Percentiles rank a stretch among this genome's conserved stretches.
Conservation (phyloP, 1,140 invertebrate species). For the Pseudomyrmex pallidus region DNA sequence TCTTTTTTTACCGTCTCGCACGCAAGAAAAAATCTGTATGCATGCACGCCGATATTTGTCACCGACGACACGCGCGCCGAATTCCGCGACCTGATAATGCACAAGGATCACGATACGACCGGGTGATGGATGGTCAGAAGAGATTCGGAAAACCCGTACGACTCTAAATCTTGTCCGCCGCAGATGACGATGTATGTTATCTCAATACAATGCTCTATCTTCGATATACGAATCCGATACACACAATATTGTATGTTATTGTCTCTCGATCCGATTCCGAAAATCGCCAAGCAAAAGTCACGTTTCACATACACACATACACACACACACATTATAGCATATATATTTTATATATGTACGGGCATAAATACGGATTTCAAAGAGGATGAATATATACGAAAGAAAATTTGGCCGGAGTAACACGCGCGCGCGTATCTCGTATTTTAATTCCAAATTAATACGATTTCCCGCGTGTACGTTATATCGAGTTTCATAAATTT, state of each 20-base stretch:
- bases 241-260: neutral
- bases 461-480: no score
- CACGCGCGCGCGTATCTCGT: no score
- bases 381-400: no score
- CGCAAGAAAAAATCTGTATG: neutral
- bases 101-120: neutral
- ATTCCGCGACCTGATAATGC: neutral
- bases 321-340: neutral
- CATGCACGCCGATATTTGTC: conserved; percentile 17
- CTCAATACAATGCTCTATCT: neutral
- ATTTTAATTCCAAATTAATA: no score
- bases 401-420: no score
- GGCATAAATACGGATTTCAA: no score
- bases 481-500: no score
- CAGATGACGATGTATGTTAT: neutral
- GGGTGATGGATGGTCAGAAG: neutral
- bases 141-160: neutral
- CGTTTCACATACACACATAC: neutral
- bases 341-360: no score
- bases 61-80: neutral
- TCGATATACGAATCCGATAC: no score
- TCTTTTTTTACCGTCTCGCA: neutral
- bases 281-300: neutral
- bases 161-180: neutral
- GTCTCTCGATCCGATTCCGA: neutral